Evolutionary conservation across 2,113 vertebrate genomes (phyloP).

Genomic region (Oxyruncus cristatus): DNA sequence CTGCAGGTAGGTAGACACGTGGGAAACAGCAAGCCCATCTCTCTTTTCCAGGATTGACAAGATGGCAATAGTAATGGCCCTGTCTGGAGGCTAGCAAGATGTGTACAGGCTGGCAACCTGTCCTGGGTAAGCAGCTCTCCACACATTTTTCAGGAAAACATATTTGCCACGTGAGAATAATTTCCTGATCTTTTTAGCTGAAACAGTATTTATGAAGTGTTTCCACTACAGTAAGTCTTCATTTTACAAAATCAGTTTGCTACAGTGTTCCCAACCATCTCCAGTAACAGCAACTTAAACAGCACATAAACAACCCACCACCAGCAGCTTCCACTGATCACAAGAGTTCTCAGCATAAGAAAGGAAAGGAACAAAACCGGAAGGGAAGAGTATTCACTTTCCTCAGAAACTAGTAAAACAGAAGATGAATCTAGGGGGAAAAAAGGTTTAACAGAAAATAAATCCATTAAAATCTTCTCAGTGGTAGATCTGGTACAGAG

Average conservation of each 20-base stretch:
- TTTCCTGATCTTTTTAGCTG: not conserved
- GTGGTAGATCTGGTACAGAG: not conserved
- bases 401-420: not conserved
- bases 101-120: not conserved
- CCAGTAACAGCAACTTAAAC: not conserved
- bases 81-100: not conserved
- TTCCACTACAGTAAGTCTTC: not conserved
- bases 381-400: not conserved
- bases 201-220: not conserved
- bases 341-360: not conserved
- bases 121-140: not conserved
- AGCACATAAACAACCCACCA: not conserved
- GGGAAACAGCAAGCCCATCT: not conserved
- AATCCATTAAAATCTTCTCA: not conserved
- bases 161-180: not conserved
- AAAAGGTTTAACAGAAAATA: not conserved
- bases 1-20: not conserved
- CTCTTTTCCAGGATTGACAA: not conserved
- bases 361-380: not conserved
- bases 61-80: not conserved
- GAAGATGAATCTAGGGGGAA: not conserved
- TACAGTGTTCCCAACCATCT: not conserved
- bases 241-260: not conserved
- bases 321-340: not conserved
- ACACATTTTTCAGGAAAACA: not conserved